Evolutionary conservation across 2,797 vertebrate genomes (phyloP).

Genomic region (Neosilurus mollespiculum): DNA sequence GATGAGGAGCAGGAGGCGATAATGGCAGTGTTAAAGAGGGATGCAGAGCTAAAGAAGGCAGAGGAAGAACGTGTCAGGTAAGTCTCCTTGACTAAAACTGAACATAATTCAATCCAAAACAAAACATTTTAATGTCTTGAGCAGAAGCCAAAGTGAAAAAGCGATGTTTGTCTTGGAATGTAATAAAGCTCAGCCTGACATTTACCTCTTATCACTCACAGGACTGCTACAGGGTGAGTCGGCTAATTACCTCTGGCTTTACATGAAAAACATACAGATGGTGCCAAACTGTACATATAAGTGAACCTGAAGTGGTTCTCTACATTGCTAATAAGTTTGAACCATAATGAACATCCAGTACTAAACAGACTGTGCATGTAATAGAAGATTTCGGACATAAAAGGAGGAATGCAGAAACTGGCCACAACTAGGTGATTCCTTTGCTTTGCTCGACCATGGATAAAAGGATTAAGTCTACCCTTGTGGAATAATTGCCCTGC

Average conservation of each 20-base stretch:
- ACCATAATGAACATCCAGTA: not conserved
- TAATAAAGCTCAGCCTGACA: conserved; percentile 59
- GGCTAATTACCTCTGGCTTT: conserved; percentile 55
- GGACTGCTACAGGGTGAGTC: conserved; percentile 56
- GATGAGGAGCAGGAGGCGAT: conserved; percentile 92
- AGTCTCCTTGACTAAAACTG: conserved; percentile 36
- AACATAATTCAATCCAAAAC: not conserved
- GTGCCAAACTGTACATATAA: conserved; percentile 49
- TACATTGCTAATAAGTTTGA: conserved; percentile 4
- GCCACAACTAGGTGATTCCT: conserved; percentile 58
- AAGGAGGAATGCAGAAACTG: conserved; percentile 52
- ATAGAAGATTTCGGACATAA: conserved; percentile 16
- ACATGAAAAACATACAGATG: conserved; percentile 48
- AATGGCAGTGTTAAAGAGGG: conserved; percentile 88
- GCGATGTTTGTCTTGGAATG: conserved; percentile 59
- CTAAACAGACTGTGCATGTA: conserved; percentile 23
- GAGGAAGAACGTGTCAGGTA: conserved; percentile 93
- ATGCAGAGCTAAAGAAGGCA: conserved; percentile 83
- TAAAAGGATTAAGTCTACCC: conserved; percentile 75
- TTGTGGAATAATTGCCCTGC: conserved; percentile 71
- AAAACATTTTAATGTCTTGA: not conserved
- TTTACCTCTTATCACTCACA: conserved; percentile 42
- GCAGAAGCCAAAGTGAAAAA: conserved; percentile 14
- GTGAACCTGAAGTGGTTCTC: conserved; percentile 28
- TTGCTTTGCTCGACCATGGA: conserved; percentile 53